Evolutionary conservation across 2,113 vertebrate species (phyloP).

Genomic region (Myiopsitta monachus): DNA sequence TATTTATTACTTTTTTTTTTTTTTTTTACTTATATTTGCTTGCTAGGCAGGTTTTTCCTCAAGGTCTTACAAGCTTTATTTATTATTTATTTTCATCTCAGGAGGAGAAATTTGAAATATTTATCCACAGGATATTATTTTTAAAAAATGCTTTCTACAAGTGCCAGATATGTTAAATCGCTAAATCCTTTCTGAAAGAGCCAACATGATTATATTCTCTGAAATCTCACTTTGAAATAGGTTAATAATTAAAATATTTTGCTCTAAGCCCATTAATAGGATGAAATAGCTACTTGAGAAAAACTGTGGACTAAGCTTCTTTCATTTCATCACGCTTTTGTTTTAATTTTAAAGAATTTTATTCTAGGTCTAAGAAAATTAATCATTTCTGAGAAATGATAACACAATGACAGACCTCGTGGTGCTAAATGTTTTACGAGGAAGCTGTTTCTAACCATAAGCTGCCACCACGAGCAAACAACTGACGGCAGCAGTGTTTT

Average conservation of each 20-base stretch:
- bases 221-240: slow-evolving; percentile 43
- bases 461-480: slow-evolving; percentile 46
- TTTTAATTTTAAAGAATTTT: slow-evolving; percentile 19
- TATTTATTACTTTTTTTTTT: slow-evolving; percentile 19
- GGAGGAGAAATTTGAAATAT: slow-evolving; percentile 66
- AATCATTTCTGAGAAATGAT: slow-evolving; percentile 60
- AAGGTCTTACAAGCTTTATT: slow-evolving; percentile 53
- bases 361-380: slow-evolving; percentile 40
- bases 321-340: neutral
- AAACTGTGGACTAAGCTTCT: neutral
- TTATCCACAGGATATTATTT: slow-evolving; percentile 65
- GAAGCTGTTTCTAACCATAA: slow-evolving; percentile 44
- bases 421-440: slow-evolving; percentile 17
- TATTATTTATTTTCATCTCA: slow-evolving; percentile 67
- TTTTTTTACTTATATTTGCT: slow-evolving; percentile 22
- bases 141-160: slow-evolving; percentile 43
- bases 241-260: slow-evolving; percentile 59
- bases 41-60: slow-evolving; percentile 41
- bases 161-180: slow-evolving; percentile 44
- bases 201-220: slow-evolving; percentile 9
- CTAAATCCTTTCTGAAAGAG: slow-evolving; percentile 21
- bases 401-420: neutral
- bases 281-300: slow-evolving; percentile 1
- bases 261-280: neutral
- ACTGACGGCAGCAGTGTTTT: slow-evolving; percentile 66